phyloP scores from a whole-genome alignment of 2,113 vertebrate genomes.

The Pogona vitticeps region DNA sequence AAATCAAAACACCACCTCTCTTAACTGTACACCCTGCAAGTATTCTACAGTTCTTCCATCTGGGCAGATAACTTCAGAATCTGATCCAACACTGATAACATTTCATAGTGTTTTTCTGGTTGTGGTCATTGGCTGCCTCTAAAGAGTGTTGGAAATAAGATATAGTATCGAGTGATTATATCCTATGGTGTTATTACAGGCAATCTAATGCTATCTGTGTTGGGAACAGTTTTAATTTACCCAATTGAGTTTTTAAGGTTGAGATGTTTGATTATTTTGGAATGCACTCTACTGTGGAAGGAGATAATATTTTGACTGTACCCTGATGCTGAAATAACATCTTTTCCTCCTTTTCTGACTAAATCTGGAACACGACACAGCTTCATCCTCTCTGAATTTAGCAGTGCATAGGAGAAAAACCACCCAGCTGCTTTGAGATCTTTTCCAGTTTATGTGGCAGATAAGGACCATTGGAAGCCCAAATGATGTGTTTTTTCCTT shows the following conservation, averaged over 20 bases:
- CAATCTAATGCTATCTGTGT: constrained; percentile 10
- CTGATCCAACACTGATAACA: not conserved
- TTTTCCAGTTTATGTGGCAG: not conserved
- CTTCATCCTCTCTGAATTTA: not conserved
- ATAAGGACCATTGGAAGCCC: not conserved
- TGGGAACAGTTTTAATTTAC: constrained; percentile 28
- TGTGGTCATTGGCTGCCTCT: constrained; percentile 1
- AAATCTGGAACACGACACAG: not conserved
- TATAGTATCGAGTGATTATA: constrained; percentile 1
- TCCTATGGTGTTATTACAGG: not conserved
- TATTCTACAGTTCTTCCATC: constrained; percentile 56
- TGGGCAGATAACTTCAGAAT: not conserved
- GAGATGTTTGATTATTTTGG: not conserved
- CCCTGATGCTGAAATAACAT: not conserved
- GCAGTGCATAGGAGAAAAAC: not conserved
- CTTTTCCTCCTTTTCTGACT: not conserved
- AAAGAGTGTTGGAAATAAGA: constrained; percentile 9
- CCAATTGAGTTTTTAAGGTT: constrained; percentile 3
- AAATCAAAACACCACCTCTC: constrained; percentile 40
- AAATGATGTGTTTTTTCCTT: no score
- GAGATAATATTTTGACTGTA: constrained; percentile 15
- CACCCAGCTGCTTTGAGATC: not conserved
- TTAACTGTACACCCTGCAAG: constrained; percentile 52
- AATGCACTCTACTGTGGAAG: not conserved
- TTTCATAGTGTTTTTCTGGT: not conserved